Percentiles rank a stretch among this genome's conserved stretches.
Evolutionary conservation across 2,888 invertebrate genomes (phyloP).

Genomic region (Phaedon cochleariae): DNA sequence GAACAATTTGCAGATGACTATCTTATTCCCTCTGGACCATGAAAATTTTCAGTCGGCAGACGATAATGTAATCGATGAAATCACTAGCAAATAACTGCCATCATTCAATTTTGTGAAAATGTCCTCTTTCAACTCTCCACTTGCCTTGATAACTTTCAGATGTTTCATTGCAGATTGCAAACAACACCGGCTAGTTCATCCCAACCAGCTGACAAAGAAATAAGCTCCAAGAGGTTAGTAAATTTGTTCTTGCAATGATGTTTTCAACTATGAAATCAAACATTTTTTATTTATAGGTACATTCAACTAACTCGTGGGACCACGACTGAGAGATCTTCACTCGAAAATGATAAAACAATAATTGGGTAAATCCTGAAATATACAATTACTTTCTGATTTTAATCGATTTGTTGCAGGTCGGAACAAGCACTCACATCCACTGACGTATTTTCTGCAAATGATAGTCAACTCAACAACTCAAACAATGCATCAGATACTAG

Average conservation of each 20-base stretch:
- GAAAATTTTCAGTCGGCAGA: no score
- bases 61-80: no score
- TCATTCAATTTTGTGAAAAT: no score
- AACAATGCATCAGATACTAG: constrained; percentile 22
- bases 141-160: background rate
- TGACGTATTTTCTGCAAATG: background rate
- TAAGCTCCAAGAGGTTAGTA: constrained; percentile 17
- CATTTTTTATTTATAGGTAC: constrained; percentile 27
- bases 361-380: constrained; percentile 13
- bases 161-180: constrained; percentile 18
- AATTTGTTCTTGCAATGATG: background rate
- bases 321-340: constrained; percentile 24
- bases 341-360: background rate
- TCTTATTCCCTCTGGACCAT: no score
- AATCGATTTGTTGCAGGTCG: background rate
- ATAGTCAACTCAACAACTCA: background rate
- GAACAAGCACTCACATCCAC: background rate
- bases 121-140: no score
- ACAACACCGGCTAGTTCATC: constrained; percentile 17
- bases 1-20: background rate
- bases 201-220: constrained; percentile 2
- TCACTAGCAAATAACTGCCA: no score
- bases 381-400: background rate
- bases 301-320: constrained; percentile 36
- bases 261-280: background rate